phyloP scores from a whole-genome alignment of 2,113 vertebrate species.

The Alligator sinensis region DNA sequence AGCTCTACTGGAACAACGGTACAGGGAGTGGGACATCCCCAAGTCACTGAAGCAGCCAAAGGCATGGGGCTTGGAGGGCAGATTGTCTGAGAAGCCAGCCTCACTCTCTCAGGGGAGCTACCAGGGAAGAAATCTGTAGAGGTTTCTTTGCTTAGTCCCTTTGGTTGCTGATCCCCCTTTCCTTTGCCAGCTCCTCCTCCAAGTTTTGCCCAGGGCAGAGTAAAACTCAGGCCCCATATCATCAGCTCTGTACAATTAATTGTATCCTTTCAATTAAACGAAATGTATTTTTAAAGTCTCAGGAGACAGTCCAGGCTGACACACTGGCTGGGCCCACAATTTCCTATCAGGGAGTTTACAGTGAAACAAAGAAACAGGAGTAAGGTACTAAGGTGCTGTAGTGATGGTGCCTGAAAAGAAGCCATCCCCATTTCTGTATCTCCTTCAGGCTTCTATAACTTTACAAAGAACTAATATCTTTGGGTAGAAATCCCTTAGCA shows the following conservation, averaged over 20 bases:
- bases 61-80: rapidly evolving
- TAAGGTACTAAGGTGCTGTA: background rate
- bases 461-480: background rate
- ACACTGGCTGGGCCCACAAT: background rate
- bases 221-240: background rate
- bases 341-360: background rate
- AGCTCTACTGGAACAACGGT: background rate
- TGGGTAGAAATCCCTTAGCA: background rate
- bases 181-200: background rate
- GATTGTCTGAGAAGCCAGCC: background rate
- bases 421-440: background rate
- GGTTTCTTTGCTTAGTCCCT: background rate
- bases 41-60: background rate
- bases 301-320: background rate
- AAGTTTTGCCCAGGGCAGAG: background rate
- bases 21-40: rapidly evolving
- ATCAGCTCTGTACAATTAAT: background rate
- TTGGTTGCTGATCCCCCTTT: background rate
- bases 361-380: background rate
- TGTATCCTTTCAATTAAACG: background rate
- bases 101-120: background rate
- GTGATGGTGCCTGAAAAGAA: background rate
- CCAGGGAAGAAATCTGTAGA: background rate
- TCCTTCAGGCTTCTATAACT: background rate
- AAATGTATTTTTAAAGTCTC: background rate